phyloP scores from a whole-genome alignment of 1,140 invertebrate species.

The Drosophila sulfurigaster region DNA sequence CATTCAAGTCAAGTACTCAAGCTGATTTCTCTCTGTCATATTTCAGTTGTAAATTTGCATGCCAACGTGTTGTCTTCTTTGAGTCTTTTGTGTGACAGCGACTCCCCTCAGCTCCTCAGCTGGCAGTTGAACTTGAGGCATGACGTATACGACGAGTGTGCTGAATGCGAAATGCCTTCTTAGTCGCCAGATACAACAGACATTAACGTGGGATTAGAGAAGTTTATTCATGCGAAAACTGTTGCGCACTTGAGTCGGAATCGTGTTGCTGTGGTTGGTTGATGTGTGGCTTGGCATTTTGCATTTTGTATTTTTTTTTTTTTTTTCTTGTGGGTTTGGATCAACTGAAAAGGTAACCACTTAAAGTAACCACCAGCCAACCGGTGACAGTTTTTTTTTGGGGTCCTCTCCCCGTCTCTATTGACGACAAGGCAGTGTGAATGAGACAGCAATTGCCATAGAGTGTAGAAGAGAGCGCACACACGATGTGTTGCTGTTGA shows the following conservation, averaged over 20 bases:
- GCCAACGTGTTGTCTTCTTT: too few species aligned
- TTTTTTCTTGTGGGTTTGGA: not conserved
- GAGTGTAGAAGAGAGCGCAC: slow-evolving; percentile 19
- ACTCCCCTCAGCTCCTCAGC: too few species aligned
- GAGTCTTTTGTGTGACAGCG: too few species aligned
- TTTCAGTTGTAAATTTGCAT: too few species aligned
- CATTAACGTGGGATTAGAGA: slow-evolving; percentile 42
- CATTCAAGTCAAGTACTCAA: too few species aligned
- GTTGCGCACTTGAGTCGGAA: not conserved
- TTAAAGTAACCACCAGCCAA: slow-evolving; percentile 35
- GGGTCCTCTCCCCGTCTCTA: not conserved
- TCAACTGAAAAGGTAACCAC: slow-evolving; percentile 54
- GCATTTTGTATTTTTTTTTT: too few species aligned
- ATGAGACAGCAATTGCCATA: not conserved
- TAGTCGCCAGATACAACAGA: too few species aligned
- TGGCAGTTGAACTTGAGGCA: too few species aligned
- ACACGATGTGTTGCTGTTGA: slow-evolving; percentile 51
- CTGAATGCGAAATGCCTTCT: too few species aligned
- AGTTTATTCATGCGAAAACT: slow-evolving; percentile 14
- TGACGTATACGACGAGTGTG: too few species aligned
- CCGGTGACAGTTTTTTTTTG: not conserved
- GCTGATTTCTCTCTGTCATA: too few species aligned
- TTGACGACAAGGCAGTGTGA: not conserved
- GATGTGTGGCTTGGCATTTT: slow-evolving; percentile 31
- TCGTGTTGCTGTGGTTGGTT: slow-evolving; percentile 35